A percentile compares a stretch with the other conserved stretches of the same genome.
phyloP scores from a whole-genome alignment of 2,888 invertebrate genomes.

The Elmis aenea region DNA sequence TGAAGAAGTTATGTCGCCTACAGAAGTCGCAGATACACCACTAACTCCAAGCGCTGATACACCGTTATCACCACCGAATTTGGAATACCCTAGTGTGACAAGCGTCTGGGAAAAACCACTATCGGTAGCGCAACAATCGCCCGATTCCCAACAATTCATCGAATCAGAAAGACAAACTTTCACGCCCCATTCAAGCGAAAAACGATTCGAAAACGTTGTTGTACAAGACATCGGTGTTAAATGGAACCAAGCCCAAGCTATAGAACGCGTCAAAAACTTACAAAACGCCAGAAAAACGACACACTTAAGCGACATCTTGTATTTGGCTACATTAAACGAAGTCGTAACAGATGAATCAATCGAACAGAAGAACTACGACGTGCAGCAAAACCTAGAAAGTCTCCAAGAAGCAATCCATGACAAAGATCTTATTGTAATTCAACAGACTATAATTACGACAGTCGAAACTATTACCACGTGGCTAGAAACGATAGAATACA shows the following conservation, averaged over 20 bases:
- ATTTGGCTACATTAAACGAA: conserved; percentile 56
- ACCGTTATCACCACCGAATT: conserved; percentile 36
- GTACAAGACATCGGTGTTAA: conserved; percentile 42
- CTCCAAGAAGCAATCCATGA: conserved; percentile 56
- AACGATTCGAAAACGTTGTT: conserved; percentile 23
- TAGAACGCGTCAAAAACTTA: conserved; percentile 54
- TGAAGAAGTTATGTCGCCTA: conserved; percentile 50
- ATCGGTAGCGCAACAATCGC: conserved; percentile 17
- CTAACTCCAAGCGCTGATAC: conserved; percentile 48
- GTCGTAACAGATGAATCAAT: conserved; percentile 51
- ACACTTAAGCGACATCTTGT: conserved; percentile 58
- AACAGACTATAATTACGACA: conserved; percentile 67
- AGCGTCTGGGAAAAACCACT: conserved; percentile 29
- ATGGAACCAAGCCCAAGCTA: conserved; percentile 53
- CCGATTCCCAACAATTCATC: conserved; percentile 30
- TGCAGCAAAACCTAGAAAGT: conserved; percentile 57
- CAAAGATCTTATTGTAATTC: conserved; percentile 56
- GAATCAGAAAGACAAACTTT: conserved; percentile 29
- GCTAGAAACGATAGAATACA: conserved; percentile 80
- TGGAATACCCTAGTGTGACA: conserved; percentile 27
- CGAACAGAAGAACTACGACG: conserved; percentile 53
- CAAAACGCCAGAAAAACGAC: conserved; percentile 52
- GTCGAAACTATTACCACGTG: conserved; percentile 79
- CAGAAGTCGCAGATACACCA: conserved; percentile 46
- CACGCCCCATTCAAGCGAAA: conserved; percentile 1